Base-by-base conservation (phyloP, 2,888 invertebrate species). In the Catocala fraxini region DNA sequence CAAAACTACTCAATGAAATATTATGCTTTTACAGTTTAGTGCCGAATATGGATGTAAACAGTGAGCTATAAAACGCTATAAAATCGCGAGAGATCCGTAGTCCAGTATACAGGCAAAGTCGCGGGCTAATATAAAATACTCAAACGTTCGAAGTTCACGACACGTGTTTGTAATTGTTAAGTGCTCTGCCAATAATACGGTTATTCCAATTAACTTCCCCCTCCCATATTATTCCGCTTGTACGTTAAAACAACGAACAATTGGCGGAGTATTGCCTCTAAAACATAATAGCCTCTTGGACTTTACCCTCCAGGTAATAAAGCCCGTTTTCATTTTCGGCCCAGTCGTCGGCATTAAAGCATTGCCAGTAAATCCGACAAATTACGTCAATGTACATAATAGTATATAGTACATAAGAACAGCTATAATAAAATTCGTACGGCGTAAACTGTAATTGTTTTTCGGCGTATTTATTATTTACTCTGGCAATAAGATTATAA, bases 241-340 rank as follows among this genome's bases (percentile, higher is more conserved):
- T 49, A 63, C 54, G 54, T 63, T 59, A 63, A 66, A 59, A 65
- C 51, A 71, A 61, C 66, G 65, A 68, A 57, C 68, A 75, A 82
- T 79, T 70, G 65, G 68, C 56, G 63, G 54, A 61, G 59, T 73
- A 80, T 79, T 69, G 76, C 68, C 79, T 72, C 71, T 86, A 82
- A 87, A 88, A 80, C 7, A 63, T 87, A 79, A 88, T 75, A 63
- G 84, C 79, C 83, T 82, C 82, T 89, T 85, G 71, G 74, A 75
- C 80, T 87, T 88, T 87, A 75, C 59, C 86, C 64, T 71, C 68
- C 65, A 59, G 51, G 82, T 63, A 66, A 83, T 89, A 89, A 89
- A 89, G 85, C 69, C 73, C 71, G 68, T 81, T 86, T 88, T 86
- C 78, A 81, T 84, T 84, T 75, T 57, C 63, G 67, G 57, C 61